phyloP scores from a whole-genome alignment of 2,888 invertebrate genomes.

The Carabus problematicus region DNA sequence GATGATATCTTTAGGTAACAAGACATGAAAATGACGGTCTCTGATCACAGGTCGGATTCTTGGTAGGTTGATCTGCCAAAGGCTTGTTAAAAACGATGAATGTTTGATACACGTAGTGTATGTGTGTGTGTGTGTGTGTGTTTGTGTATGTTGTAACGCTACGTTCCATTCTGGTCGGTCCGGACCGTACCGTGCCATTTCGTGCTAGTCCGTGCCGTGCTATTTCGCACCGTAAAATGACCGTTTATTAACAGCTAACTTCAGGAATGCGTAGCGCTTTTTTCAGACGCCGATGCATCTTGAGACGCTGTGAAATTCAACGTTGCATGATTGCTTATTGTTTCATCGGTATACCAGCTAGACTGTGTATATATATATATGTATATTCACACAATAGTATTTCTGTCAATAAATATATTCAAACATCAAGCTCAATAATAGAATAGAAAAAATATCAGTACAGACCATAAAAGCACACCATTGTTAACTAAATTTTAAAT shows the following conservation, averaged over 20 bases:
- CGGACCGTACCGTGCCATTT: neutral
- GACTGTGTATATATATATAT: too few species aligned
- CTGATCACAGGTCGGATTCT: too few species aligned
- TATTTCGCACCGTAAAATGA: conserved; percentile 41
- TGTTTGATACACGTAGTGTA: conserved; percentile 9
- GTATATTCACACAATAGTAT: too few species aligned
- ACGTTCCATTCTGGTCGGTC: neutral
- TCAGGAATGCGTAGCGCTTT: conserved; percentile 40
- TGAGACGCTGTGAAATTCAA: conserved; percentile 5
- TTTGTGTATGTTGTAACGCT: conserved; percentile 1
- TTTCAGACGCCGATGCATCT: conserved; percentile 24
- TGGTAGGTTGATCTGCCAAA: conserved; percentile 3
- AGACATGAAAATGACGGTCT: too few species aligned
- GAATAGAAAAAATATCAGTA: too few species aligned
- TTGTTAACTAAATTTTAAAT: too few species aligned
- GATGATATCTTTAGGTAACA: too few species aligned
- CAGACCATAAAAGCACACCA: too few species aligned
- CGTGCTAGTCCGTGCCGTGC: conserved; percentile 7
- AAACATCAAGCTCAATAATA: too few species aligned
- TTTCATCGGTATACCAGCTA: too few species aligned
- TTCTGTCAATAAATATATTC: too few species aligned
- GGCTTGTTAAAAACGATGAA: conserved; percentile 19
- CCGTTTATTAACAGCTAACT: conserved; percentile 41
- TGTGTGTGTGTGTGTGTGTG: too few species aligned
- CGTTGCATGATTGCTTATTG: neutral